Conservation (phyloP, 2,888 invertebrate species). For the Nephrotoma guestfalica region DNA sequence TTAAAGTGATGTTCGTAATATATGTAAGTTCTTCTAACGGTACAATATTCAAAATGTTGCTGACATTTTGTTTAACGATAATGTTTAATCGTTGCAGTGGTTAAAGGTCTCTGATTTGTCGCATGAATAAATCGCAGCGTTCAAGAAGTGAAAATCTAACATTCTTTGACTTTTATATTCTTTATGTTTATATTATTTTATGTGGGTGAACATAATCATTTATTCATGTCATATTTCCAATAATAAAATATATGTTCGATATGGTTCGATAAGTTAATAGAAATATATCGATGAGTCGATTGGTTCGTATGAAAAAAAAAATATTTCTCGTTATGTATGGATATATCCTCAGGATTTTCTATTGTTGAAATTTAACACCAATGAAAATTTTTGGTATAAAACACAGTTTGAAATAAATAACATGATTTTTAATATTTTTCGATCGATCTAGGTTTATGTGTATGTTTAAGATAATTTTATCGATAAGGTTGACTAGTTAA, state of each 20-base stretch:
- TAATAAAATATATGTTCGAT: not conserved
- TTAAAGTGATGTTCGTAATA: not conserved
- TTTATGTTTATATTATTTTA: not conserved
- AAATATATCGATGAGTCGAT: not conserved
- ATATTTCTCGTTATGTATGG: not conserved
- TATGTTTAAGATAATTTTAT: not conserved
- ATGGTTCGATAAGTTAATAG: not conserved
- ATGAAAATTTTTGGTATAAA: not conserved
- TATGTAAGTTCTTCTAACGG: not conserved
- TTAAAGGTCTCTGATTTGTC: not conserved
- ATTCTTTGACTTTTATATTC: too few relatives aligned
- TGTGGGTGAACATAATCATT: not conserved
- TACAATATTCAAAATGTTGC: too few relatives aligned
- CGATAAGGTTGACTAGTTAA: not conserved
- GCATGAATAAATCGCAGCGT: too few relatives aligned
- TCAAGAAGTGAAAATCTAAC: too few relatives aligned
- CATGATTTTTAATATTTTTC: not conserved
- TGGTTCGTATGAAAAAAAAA: not conserved
- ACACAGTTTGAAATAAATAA: not conserved
- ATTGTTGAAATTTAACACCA: not conserved
- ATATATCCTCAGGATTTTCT: not conserved
- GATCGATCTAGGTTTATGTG: not conserved
- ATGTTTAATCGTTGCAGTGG: too few relatives aligned
- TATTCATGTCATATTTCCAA: not conserved
- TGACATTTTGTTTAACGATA: too few relatives aligned